Evolutionary conservation across 92 coral and sea anemone species (phyloP).

Genomic region (Actinostola sp.): DNA sequence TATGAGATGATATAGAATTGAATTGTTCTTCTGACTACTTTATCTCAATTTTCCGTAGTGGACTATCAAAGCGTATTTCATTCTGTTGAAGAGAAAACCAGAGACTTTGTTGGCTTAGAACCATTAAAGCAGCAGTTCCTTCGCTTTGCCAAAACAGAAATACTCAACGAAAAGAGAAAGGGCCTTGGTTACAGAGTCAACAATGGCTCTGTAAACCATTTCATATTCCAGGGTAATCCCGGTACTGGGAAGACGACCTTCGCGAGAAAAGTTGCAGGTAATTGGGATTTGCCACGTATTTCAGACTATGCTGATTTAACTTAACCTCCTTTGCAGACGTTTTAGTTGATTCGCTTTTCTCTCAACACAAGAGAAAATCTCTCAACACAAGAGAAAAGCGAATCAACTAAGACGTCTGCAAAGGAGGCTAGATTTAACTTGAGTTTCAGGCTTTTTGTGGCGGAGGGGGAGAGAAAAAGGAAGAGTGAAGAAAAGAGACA

Average conservation of each 20-base stretch:
- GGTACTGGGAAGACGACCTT: constrained; percentile 7
- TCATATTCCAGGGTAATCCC: background rate
- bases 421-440: too few relatives aligned
- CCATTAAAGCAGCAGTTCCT: background rate
- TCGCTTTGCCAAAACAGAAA: background rate
- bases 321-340: too few relatives aligned
- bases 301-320: background rate
- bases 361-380: too few relatives aligned
- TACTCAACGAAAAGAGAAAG: background rate
- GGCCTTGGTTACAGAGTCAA: background rate
- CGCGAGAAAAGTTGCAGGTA: constrained; percentile 14
- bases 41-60: background rate
- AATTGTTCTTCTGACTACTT: background rate
- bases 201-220: background rate
- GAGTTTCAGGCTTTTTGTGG: too few relatives aligned
- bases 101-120: background rate
- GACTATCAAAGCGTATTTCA: background rate
- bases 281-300: background rate
- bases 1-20: background rate
- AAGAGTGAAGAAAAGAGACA: background rate
- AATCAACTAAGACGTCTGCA: too few relatives aligned
- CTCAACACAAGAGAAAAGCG: too few relatives aligned
- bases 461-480: too few relatives aligned
- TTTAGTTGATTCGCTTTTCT: too few relatives aligned
- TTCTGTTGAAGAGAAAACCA: background rate